phyloP scores from a whole-genome alignment of 2,888 invertebrate genomes.

The Nematopogon swammerdamellus region DNA sequence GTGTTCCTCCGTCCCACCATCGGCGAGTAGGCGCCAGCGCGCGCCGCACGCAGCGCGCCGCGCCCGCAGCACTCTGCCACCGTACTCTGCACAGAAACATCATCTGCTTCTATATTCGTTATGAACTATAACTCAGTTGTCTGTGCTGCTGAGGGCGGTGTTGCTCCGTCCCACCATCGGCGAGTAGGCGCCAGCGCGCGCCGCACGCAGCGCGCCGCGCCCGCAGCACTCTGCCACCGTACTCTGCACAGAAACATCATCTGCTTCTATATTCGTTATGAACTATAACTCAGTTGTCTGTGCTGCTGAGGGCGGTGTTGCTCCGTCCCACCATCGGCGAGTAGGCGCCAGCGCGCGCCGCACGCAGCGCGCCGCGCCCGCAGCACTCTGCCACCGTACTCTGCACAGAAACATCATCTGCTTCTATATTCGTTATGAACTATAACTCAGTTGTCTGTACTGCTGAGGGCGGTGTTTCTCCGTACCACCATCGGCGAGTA shows the following conservation, averaged over 20 bases:
- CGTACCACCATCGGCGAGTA: no score
- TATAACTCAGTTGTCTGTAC: no score
- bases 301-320: no score
- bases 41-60: constrained; percentile 12
- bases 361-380: no score
- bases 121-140: constrained; percentile 33
- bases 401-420: no score
- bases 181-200: constrained; percentile 53
- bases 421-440: no score
- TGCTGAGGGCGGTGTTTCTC: no score
- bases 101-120: constrained; percentile 21
- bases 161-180: constrained; percentile 53
- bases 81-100: constrained; percentile 56
- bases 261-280: constrained; percentile 20
- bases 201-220: constrained; percentile 15
- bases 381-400: no score
- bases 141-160: constrained; percentile 35
- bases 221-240: constrained; percentile 50
- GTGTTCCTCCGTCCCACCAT: constrained; percentile 52
- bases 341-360: no score
- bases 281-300: no score
- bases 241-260: constrained; percentile 52
- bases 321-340: no score
- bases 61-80: constrained; percentile 42
- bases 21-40: constrained; percentile 56